phyloP scores from a whole-genome alignment of 2,888 invertebrate genomes.

The Amblyjoppa proteus region DNA sequence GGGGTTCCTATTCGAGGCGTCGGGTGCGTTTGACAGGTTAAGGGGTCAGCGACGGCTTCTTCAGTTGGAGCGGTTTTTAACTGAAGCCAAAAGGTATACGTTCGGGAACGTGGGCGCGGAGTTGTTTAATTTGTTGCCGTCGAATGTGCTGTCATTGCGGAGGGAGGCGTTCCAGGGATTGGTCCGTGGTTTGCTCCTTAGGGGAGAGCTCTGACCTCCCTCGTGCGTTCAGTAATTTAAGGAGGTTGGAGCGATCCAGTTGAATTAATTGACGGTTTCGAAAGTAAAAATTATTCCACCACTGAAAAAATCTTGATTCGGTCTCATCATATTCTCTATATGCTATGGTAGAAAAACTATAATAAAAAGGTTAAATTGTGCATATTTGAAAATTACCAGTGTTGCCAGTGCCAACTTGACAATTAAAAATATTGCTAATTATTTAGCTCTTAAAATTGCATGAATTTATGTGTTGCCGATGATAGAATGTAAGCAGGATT shows the following conservation, averaged over 20 bases:
- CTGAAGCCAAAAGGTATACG: no score
- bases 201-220: no score
- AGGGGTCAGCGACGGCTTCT: no score
- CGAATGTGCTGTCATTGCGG: no score
- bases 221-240: no score
- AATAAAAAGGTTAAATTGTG: conserved; percentile 12
- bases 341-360: conserved; percentile 11
- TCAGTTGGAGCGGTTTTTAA: no score
- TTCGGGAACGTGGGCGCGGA: no score
- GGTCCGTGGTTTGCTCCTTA: no score
- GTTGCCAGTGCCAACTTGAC: neutral
- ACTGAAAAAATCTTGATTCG: conserved; percentile 16
- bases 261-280: conserved; percentile 8
- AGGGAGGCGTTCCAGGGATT: no score
- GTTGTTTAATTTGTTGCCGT: no score
- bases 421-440: conserved; percentile 1
- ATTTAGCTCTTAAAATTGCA: neutral
- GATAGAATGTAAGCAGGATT: conserved; percentile 14
- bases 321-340: neutral
- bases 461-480: neutral
- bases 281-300: conserved; percentile 1
- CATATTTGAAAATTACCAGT: conserved; percentile 2
- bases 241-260: neutral
- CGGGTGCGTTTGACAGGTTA: no score
- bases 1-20: no score